Base-by-base conservation (phyloP, 2,113 vertebrate species). In the Erpornis zantholeuca region DNA sequence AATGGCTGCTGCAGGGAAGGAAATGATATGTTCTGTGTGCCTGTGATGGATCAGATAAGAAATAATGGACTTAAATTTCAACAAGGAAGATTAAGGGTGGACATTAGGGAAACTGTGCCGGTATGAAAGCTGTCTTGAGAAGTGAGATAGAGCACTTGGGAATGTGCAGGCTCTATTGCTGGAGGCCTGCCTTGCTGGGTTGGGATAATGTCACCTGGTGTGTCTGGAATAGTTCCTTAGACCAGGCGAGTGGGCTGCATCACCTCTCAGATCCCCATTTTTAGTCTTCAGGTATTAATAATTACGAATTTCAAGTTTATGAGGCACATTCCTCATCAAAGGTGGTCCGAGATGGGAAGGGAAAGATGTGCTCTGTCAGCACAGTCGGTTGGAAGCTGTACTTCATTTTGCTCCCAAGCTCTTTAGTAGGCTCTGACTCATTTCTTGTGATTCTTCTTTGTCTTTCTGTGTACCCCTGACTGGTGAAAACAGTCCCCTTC, bases 251-350 rank as follows among this genome's bases (percentile, higher is more conserved):
- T 19, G 24, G 18, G n/a, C 42, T 78, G 54, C 27, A 9, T 42
- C 14, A n/a, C 71, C 22, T 82, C 36, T 49, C 45, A n/a, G 23
- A 35, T 23, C 21, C n/a, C 27, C 10, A 3, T 47, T 49, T 86
- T 64, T 31, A 71, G 15, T 33, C 45, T 65, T 56, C 27, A 17
- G 40, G 3, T 71, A 10, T 38, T 64, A 29, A 3, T 27, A 40
- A 31, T 36, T 28, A 28, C 0, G 0, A 16, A 38, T 63, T 91
- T 66, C 59, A 47, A 4, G 40, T 65, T 53, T 50, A 14, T 53
- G 38, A n/a, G 45, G 11, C 10, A 3, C 2, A 0, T 53, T 45
- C 9, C 20, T 59, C 53, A 28, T 33, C 0, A 0, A 24, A 33
- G 23, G 27, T 53, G n/a, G 19, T 61, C 11, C 25, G 29, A 15